phyloP scores from a whole-genome alignment of 2,113 vertebrate genomes.

The Tragelaphus scriptus region DNA sequence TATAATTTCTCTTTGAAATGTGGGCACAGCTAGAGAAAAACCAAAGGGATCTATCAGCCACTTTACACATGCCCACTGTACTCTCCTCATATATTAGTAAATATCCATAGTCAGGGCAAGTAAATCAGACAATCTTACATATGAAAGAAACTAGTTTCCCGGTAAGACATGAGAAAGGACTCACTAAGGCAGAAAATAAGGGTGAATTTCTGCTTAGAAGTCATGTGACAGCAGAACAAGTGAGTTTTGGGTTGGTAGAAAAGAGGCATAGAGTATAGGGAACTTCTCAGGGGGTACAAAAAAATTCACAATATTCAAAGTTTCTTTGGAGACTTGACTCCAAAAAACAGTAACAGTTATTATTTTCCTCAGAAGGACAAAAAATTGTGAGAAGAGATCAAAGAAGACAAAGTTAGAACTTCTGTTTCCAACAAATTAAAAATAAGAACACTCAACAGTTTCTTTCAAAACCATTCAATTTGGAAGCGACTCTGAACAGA shows the following conservation, averaged over 20 bases:
- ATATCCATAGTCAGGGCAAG: background rate
- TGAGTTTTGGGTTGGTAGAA: background rate
- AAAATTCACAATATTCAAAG: background rate
- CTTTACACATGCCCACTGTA: background rate
- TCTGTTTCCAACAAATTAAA: constrained; percentile 38
- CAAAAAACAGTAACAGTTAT: background rate
- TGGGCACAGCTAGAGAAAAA: background rate
- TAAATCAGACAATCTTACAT: background rate
- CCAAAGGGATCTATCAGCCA: background rate
- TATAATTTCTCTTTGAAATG: background rate
- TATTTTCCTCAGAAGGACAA: background rate
- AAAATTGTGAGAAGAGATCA: background rate
- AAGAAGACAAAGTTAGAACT: background rate
- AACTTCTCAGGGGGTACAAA: background rate
- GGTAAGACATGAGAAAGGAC: background rate
- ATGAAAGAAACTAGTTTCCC: background rate
- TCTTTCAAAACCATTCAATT: background rate
- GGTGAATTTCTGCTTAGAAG: background rate
- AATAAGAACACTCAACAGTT: background rate
- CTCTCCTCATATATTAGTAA: background rate
- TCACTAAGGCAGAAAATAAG: background rate
- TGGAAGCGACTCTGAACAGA: background rate
- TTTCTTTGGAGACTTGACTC: background rate
- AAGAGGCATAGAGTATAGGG: background rate
- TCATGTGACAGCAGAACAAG: background rate